Base-by-base conservation (phyloP, 2,888 invertebrate species). In the Portevinia maculata region DNA sequence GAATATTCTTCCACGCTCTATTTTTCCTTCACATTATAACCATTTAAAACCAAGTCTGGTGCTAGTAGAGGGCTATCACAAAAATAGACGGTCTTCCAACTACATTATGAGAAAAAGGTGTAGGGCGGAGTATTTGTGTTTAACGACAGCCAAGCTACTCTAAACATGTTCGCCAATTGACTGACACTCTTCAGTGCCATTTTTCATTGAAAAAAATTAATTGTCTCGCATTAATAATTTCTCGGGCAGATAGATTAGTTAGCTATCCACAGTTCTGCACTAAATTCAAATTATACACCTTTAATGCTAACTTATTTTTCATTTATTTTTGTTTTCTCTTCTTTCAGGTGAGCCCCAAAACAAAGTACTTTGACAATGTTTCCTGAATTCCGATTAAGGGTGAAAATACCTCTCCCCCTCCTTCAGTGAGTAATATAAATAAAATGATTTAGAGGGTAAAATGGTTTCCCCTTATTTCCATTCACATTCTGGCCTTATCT, bases 341-440 rank as follows among this genome's bases (percentile, higher is more conserved):
- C 21, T 74, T 79, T 1, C 74, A 79, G 79, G 81, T 81, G 44
- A 81, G 81, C 57, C 39, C 3, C 17, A 48, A 17, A 44, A 59
- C 24, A 32, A 64, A 53, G 44, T 70, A 59, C 59, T 70, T 70
- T 75, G 75, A 75, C 62, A 79, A 74, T 62, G 50, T 53, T 41
- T 6, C 30, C 7, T 9, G 30, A 34, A 44, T 3, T 41, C 30
- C 46, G n/a, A 0, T 8, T 6, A 24, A n/a, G 39, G 37, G 19
- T 17, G 39, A 5, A 4, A 24, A 6, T 4, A 24, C 28, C 3
- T n/a, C 52, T 19, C 37, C 52, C 41, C 19, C 24, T 1, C 1
- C 9, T 41, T 30, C 55, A 17, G 81, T 79, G 52, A 79, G 79
- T 79, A 74, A 74, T 74, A 70, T 75, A 67, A 79, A 79, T 69